These are phyloP conservation scores for Globia sparganii DNA, from an alignment of 2,888 invertebrate species.

Conservation along the genomic window DNA sequence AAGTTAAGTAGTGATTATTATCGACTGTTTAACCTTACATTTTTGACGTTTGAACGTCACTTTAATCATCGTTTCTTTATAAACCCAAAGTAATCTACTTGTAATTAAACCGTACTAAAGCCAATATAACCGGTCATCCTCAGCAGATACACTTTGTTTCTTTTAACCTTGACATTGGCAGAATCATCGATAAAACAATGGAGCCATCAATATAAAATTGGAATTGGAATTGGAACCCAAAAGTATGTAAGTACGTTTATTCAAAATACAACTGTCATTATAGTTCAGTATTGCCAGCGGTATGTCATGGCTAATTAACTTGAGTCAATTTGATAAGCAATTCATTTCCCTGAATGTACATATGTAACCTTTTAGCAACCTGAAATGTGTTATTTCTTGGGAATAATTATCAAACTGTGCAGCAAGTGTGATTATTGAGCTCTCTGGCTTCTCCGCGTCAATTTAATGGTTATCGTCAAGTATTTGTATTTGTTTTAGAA, in stretches of 20 bases:
- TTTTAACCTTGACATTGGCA: no score
- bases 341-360: neutral
- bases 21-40: no score
- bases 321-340: neutral
- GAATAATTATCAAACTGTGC: conserved; percentile 26
- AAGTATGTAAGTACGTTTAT: neutral
- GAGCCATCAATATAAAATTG: no score
- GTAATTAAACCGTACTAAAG: no score
- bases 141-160: no score
- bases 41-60: no score
- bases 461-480: conserved; percentile 26
- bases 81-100: no score
- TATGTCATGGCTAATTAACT: neutral
- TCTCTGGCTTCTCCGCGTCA: neutral
- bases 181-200: no score
- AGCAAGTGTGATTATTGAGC: neutral
- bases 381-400: conserved; percentile 23
- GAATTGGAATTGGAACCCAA: no score
- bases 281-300: neutral
- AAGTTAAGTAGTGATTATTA: no score
- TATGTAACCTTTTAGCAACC: conserved; percentile 6
- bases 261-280: neutral
- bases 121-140: no score
- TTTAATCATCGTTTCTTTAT: neutral
- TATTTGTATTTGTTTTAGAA: no score